Evolutionary conservation across 2,113 vertebrate species (phyloP), one percentile per base, ranked within the genome.

Genomic region (Ancistrus triradiatus): DNA sequence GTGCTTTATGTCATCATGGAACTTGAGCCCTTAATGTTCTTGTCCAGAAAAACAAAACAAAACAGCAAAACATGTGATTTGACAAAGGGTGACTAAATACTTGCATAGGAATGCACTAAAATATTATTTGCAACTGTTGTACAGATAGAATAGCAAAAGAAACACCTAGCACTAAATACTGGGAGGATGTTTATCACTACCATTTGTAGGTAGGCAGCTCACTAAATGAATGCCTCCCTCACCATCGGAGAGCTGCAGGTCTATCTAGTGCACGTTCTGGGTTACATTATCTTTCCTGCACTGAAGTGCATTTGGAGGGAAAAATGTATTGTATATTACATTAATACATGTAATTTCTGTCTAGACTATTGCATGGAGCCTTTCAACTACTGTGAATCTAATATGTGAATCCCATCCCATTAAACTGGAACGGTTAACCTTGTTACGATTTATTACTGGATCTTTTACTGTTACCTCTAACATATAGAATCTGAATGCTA

Each of bases 351-450:
- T 31, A 28, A 63, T 52, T 63, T 51, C 37, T 22, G 13, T 28
- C 22, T 51, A 51, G 60, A 10, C 35, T 40, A 42, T 50, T 50
- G 50, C 35, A 62, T 33, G 46, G 33, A 25, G n/a, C n/a, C 17
- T 37, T 50, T 7, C 4, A 50, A 9, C 59, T 15, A 52, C 35
- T 31, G 33, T 63, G 37, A 52, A 52, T 63, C 48, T 42, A 15
- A 51, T 42, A 63, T 40, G 49, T 62, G 46, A 62, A 62, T 50
- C 6, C 59, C 7, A 43, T 53, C 37, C 61, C 17, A 31, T 63
- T 52, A 63, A 25, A 53, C 37, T 52, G 48, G 37, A 25, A 43
- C 3, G 2, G 42, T 28, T 59, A 59, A 59, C 42, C 40, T 59
- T 46, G 42, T 59, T 59, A 59, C 28, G 42, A 59, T 59, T 43